Evolutionary conservation across 1,140 invertebrate genomes (phyloP).

Genomic region (Panagrolaimus sp.): DNA sequence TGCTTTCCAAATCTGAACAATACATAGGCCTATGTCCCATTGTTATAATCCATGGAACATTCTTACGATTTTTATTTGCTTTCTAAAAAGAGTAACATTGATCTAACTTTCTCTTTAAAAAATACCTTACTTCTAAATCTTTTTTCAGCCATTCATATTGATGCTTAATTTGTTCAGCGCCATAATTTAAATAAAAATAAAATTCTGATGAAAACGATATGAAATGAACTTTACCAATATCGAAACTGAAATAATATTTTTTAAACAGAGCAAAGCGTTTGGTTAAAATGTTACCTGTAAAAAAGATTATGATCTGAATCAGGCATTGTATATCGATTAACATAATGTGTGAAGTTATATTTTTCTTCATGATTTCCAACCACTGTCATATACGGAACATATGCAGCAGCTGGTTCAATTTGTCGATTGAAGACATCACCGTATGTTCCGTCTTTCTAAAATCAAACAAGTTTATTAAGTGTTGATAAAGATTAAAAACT

Average conservation of each 20-base stretch:
- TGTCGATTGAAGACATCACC: slow-evolving; percentile 84
- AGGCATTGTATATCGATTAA: slow-evolving; percentile 45
- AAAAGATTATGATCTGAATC: slow-evolving; percentile 44
- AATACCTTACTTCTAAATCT: slow-evolving; percentile 62
- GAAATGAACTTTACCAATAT: slow-evolving; percentile 83
- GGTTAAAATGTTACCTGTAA: slow-evolving; percentile 37
- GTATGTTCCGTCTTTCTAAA: slow-evolving; percentile 66
- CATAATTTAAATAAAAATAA: slow-evolving; percentile 78
- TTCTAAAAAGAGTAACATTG: slow-evolving; percentile 36
- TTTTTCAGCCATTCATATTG: slow-evolving; percentile 81
- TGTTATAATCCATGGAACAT: slow-evolving; percentile 79
- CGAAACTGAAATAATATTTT: slow-evolving; percentile 43
- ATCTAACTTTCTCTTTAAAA: background rate
- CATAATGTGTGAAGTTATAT: slow-evolving; percentile 41
- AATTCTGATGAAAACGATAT: slow-evolving; percentile 84
- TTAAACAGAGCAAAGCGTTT: too few relatives aligned
- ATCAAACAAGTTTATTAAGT: background rate
- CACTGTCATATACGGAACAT: slow-evolving; percentile 83
- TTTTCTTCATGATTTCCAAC: slow-evolving; percentile 80
- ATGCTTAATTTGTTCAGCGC: slow-evolving; percentile 71
- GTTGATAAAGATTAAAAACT: background rate
- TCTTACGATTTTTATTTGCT: slow-evolving; percentile 35
- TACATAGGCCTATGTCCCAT: slow-evolving; percentile 93
- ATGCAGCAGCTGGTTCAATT: slow-evolving; percentile 76
- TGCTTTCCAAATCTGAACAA: slow-evolving; percentile 76